Evolutionary conservation across 1,140 invertebrate genomes (phyloP).

Genomic region (Euglossa dilemma): DNA sequence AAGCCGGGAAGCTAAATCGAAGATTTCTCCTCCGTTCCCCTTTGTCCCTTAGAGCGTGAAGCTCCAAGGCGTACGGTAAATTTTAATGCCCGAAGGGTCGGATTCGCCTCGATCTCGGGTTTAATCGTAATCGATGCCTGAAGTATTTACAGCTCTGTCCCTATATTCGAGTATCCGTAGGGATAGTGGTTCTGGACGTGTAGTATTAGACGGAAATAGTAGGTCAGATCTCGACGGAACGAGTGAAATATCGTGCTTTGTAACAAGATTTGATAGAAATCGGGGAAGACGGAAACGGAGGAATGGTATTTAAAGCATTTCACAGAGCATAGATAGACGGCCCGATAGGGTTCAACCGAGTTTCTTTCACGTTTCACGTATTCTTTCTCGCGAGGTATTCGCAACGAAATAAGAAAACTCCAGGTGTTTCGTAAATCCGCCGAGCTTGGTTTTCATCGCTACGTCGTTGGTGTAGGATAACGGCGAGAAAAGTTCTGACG

Average conservation of each 20-base stretch:
- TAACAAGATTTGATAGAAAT: neutral
- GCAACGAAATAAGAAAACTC: too few species aligned
- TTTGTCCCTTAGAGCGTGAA: neutral
- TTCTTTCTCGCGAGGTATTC: too few species aligned
- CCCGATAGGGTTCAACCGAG: too few species aligned
- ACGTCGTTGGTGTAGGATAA: too few species aligned
- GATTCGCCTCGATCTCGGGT: neutral
- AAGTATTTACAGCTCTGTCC: constrained; percentile 45
- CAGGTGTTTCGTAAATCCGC: too few species aligned
- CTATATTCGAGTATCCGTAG: neutral
- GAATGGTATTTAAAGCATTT: neutral
- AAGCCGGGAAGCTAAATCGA: neutral
- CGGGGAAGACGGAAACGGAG: neutral
- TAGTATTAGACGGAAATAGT: neutral
- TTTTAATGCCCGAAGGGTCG: neutral
- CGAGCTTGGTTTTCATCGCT: too few species aligned
- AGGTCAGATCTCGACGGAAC: neutral
- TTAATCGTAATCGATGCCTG: constrained; percentile 40
- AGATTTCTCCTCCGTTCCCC: neutral
- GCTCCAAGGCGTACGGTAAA: neutral
- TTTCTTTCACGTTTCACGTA: too few species aligned
- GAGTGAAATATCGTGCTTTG: neutral
- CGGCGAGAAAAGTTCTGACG: too few species aligned
- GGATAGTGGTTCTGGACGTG: neutral
- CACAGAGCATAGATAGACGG: neutral